A percentile compares a stretch with the other conserved stretches of the same genome.
Conservation (phyloP, 53 echinoderm and acorn worm genomes). For the Holothuria leucospilota region DNA sequence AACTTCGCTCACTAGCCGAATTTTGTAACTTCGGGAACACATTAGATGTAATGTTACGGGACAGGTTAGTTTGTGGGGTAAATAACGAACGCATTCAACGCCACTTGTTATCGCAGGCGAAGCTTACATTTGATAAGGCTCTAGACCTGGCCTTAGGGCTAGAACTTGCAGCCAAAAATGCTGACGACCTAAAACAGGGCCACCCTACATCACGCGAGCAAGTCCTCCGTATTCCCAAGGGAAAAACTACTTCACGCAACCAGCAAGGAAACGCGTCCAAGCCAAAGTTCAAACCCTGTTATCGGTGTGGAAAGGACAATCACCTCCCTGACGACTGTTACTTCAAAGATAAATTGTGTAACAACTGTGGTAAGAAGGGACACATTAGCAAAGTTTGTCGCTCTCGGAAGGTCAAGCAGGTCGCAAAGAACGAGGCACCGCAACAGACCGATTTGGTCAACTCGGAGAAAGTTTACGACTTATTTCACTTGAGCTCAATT, state of each 20-base stretch:
- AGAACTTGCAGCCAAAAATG: slow-evolving; percentile 44
- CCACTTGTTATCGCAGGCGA: slow-evolving; percentile 6
- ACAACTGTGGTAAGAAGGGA: slow-evolving; percentile 52
- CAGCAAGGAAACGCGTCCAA: neutral
- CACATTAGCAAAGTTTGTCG: slow-evolving; percentile 47
- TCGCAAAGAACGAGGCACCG: neutral
- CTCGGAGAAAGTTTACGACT: neutral
- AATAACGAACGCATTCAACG: slow-evolving; percentile 50
- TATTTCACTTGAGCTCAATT: slow-evolving; percentile 1
- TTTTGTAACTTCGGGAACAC: slow-evolving; percentile 50
- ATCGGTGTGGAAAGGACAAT: slow-evolving; percentile 39
- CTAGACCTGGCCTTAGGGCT: slow-evolving; percentile 28
- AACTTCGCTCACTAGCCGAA: slow-evolving; percentile 23
- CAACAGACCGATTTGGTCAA: neutral
- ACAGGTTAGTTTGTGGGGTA: too few relatives aligned
- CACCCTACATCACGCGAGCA: neutral
- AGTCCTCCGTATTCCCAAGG: slow-evolving; percentile 12
- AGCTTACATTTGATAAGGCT: slow-evolving; percentile 37
- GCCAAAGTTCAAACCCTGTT: neutral
- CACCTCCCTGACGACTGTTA: slow-evolving; percentile 35
- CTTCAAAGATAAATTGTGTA: too few relatives aligned
- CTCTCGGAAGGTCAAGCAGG: neutral
- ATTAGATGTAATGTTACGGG: slow-evolving; percentile 29
- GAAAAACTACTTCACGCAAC: neutral
- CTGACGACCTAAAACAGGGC: slow-evolving; percentile 26